Conservation (phyloP, 2,113 vertebrate species). For the Aramus guarauna region DNA sequence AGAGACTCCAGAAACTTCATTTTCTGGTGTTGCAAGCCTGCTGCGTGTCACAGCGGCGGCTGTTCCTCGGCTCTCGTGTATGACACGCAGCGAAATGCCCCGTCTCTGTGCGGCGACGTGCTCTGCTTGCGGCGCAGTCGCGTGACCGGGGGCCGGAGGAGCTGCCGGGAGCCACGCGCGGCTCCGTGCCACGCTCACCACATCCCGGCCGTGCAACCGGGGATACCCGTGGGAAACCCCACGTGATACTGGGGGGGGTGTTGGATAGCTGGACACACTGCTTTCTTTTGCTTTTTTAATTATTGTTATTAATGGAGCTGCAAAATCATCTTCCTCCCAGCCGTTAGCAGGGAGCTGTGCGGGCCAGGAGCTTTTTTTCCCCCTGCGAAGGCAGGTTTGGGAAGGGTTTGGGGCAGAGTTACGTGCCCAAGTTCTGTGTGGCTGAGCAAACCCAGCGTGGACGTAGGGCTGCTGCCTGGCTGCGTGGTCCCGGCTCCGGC, state of each 20-base stretch:
- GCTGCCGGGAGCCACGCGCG: neutral
- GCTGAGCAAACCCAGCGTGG: neutral
- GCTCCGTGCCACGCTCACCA: fast-evolving
- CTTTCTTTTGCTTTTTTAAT: neutral
- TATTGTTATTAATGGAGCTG: neutral
- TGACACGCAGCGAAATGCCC: neutral
- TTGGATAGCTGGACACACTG: fast-evolving
- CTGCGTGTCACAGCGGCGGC: neutral
- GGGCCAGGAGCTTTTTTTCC: no score
- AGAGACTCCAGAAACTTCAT: neutral
- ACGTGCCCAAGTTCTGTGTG: fast-evolving
- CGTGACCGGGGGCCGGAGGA: neutral
- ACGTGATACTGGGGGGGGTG: fast-evolving
- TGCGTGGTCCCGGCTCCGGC: neutral
- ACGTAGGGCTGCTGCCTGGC: neutral
- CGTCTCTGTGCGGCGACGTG: neutral
- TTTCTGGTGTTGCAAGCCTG: neutral
- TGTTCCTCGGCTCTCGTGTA: neutral
- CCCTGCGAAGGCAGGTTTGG: neutral
- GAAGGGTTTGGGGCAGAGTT: neutral
- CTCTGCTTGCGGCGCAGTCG: neutral
- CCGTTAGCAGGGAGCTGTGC: neutral
- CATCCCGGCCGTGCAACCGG: fast-evolving
- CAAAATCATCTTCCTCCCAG: neutral
- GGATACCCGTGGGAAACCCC: neutral